Evolutionary conservation across 2,888 invertebrate species (phyloP).

Genomic region (Pammene aurita): DNA sequence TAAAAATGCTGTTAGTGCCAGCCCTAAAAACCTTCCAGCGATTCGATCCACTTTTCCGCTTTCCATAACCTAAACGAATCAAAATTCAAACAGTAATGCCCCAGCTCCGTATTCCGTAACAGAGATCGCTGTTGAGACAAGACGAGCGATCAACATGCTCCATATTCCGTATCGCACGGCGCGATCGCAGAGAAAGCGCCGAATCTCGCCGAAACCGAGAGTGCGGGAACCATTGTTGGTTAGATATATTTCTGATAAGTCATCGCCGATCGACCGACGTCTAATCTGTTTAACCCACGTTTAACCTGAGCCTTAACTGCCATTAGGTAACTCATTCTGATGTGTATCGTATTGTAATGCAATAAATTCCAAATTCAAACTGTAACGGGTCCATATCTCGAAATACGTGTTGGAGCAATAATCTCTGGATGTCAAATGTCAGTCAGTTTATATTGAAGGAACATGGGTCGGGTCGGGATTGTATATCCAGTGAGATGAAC

Average conservation of each 20-base stretch:
- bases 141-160: slow-evolving; percentile 23
- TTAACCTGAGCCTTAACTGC: too few relatives aligned
- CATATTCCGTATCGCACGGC: slow-evolving; percentile 29
- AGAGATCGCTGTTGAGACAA: slow-evolving; percentile 12
- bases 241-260: neutral
- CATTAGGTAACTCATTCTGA: too few relatives aligned
- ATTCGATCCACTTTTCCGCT: slow-evolving; percentile 1
- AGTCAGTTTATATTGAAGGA: too few relatives aligned
- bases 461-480: too few relatives aligned
- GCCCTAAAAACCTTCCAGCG: neutral
- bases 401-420: too few relatives aligned
- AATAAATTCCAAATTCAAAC: too few relatives aligned
- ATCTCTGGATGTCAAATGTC: too few relatives aligned
- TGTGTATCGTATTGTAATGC: too few relatives aligned
- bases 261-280: neutral
- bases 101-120: neutral
- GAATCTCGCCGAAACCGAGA: slow-evolving; percentile 29
- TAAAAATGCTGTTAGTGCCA: too few relatives aligned
- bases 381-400: too few relatives aligned
- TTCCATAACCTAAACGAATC: slow-evolving; percentile 4
- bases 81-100: neutral
- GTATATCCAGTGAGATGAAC: too few relatives aligned
- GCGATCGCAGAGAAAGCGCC: slow-evolving; percentile 34
- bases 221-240: slow-evolving; percentile 26
- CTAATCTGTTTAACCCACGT: neutral